Conservation (phyloP, 2,113 vertebrate species). For the Uropsilus gracilis region DNA sequence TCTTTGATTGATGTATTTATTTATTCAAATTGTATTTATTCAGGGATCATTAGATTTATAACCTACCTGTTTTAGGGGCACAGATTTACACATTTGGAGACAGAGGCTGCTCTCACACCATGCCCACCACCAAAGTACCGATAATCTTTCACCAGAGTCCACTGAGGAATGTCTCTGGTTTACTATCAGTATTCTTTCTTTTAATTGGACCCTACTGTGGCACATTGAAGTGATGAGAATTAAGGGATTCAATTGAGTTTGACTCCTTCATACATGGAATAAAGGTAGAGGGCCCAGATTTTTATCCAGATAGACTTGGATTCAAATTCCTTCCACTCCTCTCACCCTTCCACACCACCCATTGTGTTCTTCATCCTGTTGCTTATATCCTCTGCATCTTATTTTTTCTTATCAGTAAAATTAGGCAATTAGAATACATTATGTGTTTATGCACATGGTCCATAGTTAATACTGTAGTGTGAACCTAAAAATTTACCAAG, state of each 20-base stretch:
- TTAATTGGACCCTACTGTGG: background rate
- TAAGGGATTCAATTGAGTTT: background rate
- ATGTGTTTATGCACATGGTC: background rate
- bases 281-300: background rate
- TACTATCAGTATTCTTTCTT: background rate
- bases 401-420: constrained; percentile 7
- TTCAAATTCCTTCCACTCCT: background rate
- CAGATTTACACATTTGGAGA: too few relatives aligned
- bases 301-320: background rate
- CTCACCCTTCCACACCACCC: background rate
- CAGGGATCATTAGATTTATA: too few relatives aligned
- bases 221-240: background rate
- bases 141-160: too few relatives aligned
- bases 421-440: background rate
- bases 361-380: background rate
- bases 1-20: background rate
- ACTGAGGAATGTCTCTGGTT: background rate
- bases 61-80: too few relatives aligned
- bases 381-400: background rate
- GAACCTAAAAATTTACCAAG: background rate
- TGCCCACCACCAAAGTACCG: too few relatives aligned
- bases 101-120: too few relatives aligned
- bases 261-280: background rate
- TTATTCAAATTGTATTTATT: too few relatives aligned
- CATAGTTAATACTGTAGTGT: background rate